A percentile compares a stretch with the other conserved stretches of the same genome.
phyloP scores from a whole-genome alignment of 2,113 vertebrate genomes.

The Poeciliopsis occidentalis region DNA sequence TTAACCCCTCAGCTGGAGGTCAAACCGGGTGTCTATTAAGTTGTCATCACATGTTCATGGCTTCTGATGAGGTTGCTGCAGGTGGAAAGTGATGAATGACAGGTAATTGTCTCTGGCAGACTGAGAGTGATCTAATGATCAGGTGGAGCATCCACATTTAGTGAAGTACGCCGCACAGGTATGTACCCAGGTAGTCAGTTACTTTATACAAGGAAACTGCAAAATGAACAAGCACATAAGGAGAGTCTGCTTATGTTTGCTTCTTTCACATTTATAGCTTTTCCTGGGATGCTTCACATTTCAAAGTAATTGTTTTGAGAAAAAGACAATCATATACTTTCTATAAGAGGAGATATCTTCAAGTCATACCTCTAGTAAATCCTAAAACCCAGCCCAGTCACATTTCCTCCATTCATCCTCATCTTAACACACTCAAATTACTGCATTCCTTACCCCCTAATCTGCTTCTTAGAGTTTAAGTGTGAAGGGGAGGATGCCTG shows the following conservation, averaged over 20 bases:
- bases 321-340: not conserved
- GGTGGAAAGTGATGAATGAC: conserved; percentile 38
- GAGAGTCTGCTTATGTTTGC: not conserved
- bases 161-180: not conserved
- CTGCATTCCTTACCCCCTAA: conserved; percentile 66
- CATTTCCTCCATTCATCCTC: conserved; percentile 21
- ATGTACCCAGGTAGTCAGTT: not conserved
- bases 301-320: not conserved
- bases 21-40: conserved; percentile 24
- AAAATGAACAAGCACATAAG: not conserved
- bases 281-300: not conserved
- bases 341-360: conserved; percentile 10
- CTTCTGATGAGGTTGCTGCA: conserved; percentile 26
- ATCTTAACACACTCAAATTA: conserved; percentile 63
- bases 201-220: not conserved
- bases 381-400: conserved; percentile 39
- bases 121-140: not conserved
- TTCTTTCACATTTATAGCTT: not conserved
- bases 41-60: conserved; percentile 35
- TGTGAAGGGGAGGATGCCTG: conserved; percentile 29
- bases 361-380: conserved; percentile 60
- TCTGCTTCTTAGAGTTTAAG: conserved; percentile 51
- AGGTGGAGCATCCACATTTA: not conserved
- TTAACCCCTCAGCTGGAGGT: conserved; percentile 18
- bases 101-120: conserved; percentile 51